Evolutionary conservation across 1,140 invertebrate genomes (phyloP), one percentile per base, ranked within the genome.

Genomic region (Eciton burchellii): DNA sequence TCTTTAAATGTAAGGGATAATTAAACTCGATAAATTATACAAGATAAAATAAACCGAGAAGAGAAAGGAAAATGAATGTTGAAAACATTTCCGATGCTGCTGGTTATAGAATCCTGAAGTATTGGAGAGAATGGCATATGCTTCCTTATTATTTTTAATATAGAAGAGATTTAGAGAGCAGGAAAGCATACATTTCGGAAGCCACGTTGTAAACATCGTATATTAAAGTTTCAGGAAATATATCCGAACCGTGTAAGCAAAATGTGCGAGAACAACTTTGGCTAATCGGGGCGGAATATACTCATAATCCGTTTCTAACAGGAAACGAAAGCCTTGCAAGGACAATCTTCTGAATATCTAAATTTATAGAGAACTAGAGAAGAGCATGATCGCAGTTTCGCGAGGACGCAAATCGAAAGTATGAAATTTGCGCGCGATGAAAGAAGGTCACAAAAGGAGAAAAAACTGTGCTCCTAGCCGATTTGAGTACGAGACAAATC

Each of bases 331-430:
- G 74, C 65, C 74, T 70, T 56, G 74, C 35, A 56, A 79, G 21
- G 74, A 79, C 74, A 79, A 79, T 79, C 74, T 70, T 57, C 56
- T 29, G 49, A 35, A 35, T 45, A 70, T 45, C 26, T 70, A 56
- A 68, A 57, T 79, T 79, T 74, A 29, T 56, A 68, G 0, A 2
- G 35, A 41, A 9, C 11, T 43, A 45, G 4, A 8, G 29, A 19
- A 21, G n/a, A 26, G 29, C 26, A 63, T 24, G n/a, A n/a, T n/a
- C 24, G 14, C 26, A 63, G 24, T n/a, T n/a, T 74, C 49, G 29
- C 21, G 12, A 72, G 54, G 57, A 35, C 35, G 72, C 11, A 26
- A 76, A 60, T 35, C 21, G 21, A 76, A 60, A 47, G 43, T 63
- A n/a, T 29, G n/a, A 41, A 63, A 41, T 65, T 65, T 24, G 9